Base-by-base conservation (phyloP, 2,888 invertebrate genomes). In the Orthosia cruda region DNA sequence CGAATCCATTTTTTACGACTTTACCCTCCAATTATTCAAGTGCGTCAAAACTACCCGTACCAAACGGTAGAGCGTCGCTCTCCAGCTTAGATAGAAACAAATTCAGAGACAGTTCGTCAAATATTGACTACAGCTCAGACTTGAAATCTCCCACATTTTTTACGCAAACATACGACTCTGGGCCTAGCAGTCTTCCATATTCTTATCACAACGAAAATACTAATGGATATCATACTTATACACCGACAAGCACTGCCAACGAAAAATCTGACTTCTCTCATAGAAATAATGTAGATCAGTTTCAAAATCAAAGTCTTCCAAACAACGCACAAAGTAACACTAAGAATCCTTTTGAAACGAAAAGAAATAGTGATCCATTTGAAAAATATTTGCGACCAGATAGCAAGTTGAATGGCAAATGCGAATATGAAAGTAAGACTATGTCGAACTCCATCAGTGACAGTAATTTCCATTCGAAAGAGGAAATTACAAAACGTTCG, bases 1-100 rank as follows among this genome's bases (percentile, higher is more conserved):
- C 96, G 47, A 96, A 96, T 89, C 96, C 96, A 68, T 96, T 96
- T 92, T 96, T 96, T 90, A 95, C 96, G 66, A 96, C 95, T 80
- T 91, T 96, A 87, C 96, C 96, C 73, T 92, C 94, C 70, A 96
- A 94, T 90, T 92, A 94, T 87, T 92, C 94, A 77, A 95, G 92
- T 93, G 89, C 94, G 92, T 96, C 96, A 89, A 96, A 94, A 91
- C 90, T 96, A 84, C 96, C 96, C 18, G 90, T 96, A 83, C 95
- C 96, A 66, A 96, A 96, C 76, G 93, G 95, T 75, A 93, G 92
- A 89, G 79, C 93, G 32, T 89, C 92, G 23, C 86, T 92, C 66
- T 90, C 94, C 82, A 92, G 91, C 84, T 91, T 95, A 94, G 95
- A 96, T 94, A 96, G 93, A 89, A 94, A 89, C 88, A 95, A 93